phyloP scores from a whole-genome alignment of 2,113 vertebrate genomes.

The Saimiri boliviensis region DNA sequence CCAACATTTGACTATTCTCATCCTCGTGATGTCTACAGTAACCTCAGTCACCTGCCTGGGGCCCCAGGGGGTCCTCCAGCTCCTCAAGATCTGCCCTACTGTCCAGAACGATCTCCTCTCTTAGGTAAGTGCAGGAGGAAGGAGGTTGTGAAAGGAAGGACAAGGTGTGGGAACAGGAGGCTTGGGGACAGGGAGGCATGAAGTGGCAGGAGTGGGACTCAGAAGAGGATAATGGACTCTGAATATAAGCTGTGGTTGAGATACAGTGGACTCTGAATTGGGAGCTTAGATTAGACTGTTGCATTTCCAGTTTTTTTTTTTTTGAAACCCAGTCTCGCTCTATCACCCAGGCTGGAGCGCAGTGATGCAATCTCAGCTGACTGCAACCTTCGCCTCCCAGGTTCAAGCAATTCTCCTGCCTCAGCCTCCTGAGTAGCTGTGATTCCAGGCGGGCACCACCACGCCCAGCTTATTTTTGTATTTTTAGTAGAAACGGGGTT shows the following conservation, averaged over 20 bases:
- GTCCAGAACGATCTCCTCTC: slow-evolving; percentile 90
- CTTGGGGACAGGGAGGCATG: not conserved
- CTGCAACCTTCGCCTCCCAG: too few relatives aligned
- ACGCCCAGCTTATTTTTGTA: too few relatives aligned
- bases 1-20: slow-evolving; percentile 93
- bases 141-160: too few relatives aligned
- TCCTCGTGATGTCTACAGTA: slow-evolving; percentile 94
- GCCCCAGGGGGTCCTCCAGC: slow-evolving; percentile 76
- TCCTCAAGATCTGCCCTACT: slow-evolving; percentile 84
- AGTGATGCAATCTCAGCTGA: too few relatives aligned
- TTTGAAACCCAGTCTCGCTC: too few relatives aligned
- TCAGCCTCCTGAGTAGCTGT: too few relatives aligned
- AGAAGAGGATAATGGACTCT: not conserved
- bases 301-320: not conserved
- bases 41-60: slow-evolving; percentile 88
- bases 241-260: not conserved
- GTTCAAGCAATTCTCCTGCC: too few relatives aligned
- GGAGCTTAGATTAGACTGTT: not conserved
- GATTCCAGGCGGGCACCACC: too few relatives aligned
- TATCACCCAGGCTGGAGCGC: too few relatives aligned
- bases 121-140: slow-evolving; percentile 85
- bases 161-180: not conserved
- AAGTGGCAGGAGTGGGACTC: not conserved
- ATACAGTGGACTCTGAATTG: not conserved
- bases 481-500: too few relatives aligned